Base-by-base conservation (phyloP, 2,113 vertebrate species). In the Sceloporus tristichus region DNA sequence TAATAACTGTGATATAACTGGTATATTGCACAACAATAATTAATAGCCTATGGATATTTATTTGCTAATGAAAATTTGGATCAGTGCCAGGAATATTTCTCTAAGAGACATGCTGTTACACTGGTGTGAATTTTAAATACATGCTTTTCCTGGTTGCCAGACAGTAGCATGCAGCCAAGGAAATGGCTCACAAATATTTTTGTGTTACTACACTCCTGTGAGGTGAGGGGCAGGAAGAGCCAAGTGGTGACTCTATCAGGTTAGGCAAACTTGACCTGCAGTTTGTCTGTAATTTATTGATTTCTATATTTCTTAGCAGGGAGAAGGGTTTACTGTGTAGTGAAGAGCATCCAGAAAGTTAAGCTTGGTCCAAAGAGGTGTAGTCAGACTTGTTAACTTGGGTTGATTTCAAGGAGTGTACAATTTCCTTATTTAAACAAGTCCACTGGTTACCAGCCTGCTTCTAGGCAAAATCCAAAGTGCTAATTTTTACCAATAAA, bases 61-160 rank as follows among this genome's bases (percentile, higher is more conserved):
- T 79, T 86, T 25, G n/a, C 40, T 86, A 79, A 68, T 78, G 29
- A 34, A 54, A 38, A 74, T 4, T 66, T 80, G 79, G 48, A 81
- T 29, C 18, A 0, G 56, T 89, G 48, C 11, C 14, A 62, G 78
- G 38, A 77, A 0, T 0, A 11, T 86, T 56, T 25, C 19, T 54
- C 14, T 92, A 40, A 14, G 85, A 59, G 68, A 14, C 23, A 56
- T 56, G n/a, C 9, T 73, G 42, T 48, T n/a, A 53, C 48, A 76
- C 56, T 59, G 53, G 53, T 23, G 42, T 74, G 70, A 13, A 75
- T 84, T 84, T 54, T 56, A 84, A 84, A 25, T 84, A 74, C 54
- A 56, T 4, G 7, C 1, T 14, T 76, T 75, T 74, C 54, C n/a
- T 80, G 29, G 48, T 14, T 34, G 34, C n/a, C 29, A 62, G 79